Evolutionary conservation across 2,888 invertebrate genomes (phyloP).

Genomic region (Silvanus unidentatus): DNA sequence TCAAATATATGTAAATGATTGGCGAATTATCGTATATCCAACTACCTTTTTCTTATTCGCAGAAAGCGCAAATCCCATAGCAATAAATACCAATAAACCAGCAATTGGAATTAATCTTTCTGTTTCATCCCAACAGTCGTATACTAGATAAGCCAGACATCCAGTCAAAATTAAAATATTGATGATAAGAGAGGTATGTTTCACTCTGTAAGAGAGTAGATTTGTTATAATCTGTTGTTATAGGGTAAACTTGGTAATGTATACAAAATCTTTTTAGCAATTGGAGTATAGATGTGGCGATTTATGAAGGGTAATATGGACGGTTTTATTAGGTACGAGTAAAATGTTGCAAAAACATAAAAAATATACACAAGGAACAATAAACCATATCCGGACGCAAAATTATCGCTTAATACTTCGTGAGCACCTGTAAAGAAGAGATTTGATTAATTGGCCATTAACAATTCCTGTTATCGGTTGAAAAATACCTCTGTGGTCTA

Average conservation of each 20-base stretch:
- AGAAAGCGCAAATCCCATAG: conserved; percentile 60
- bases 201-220: too few species aligned
- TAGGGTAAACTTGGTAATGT: too few species aligned
- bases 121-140: conserved; percentile 56
- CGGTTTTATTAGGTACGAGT: conserved; percentile 21
- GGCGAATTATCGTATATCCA: conserved; percentile 9
- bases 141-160: conserved; percentile 52
- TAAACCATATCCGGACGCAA: conserved; percentile 23
- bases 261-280: too few species aligned
- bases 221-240: too few species aligned
- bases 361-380: conserved; percentile 24
- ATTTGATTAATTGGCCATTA: not conserved
- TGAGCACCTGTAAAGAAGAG: not conserved
- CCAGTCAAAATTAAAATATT: too few species aligned
- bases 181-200: too few species aligned
- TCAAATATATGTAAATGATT: not conserved
- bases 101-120: conserved; percentile 62
- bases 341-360: conserved; percentile 19
- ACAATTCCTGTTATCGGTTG: too few species aligned
- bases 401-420: not conserved
- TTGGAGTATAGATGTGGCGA: conserved; percentile 10
- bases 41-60: conserved; percentile 52
- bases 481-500: not conserved
- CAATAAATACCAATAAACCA: conserved; percentile 60
- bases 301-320: conserved; percentile 17